Evolutionary conservation across 2,888 invertebrate species (phyloP), one percentile per base, ranked within the genome.

Genomic region (Chironomus riparius): DNA sequence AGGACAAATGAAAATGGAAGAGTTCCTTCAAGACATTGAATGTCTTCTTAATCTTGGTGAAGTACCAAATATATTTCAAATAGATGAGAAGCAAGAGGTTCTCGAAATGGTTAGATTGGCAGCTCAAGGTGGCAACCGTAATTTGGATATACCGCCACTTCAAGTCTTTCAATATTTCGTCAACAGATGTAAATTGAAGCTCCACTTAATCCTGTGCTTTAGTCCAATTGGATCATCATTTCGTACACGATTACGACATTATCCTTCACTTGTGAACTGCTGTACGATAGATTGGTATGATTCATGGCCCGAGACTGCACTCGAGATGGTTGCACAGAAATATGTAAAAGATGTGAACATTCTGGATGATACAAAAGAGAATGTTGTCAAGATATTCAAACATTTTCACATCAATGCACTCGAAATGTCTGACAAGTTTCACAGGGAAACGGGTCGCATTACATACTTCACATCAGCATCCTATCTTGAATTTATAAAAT

Each of bases 251-350:
- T 87, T 96, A 4, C 87, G 95, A 0, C 91, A 95, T 82, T 96
- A 95, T 85, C 96, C 95, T 0, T 94, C 95, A 0, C 84, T 96
- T 50, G 93, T 95, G 47, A 96, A 94, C 84, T 95, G 95, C 81
- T 95, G 95, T 82, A 95, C 95, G 2, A 95, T 95, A 79, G 95
- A 96, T 83, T 96, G 95, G 95, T 95, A 94, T 84, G 92, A 92
- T 83, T 90, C 91, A 76, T 95, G 95, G 95, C 94, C 95, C 0
- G 89, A 91, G 79, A 88, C 91, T 0, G 95, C 95, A 0, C 85
- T 95, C 28, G 90, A 92, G 86, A 94, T 94, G 79, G 92, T 92
- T n/a, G 92, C 92, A 0, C 83, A 85, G 65, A 89, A 91, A 81
- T 93, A 92, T 81, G 87, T 94, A 82, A 84, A 86, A 2, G 90